Percentiles rank a stretch among this genome's conserved stretches.
Evolutionary conservation across 2,888 invertebrate species (phyloP).

Genomic region (Ariolimax columbianus): DNA sequence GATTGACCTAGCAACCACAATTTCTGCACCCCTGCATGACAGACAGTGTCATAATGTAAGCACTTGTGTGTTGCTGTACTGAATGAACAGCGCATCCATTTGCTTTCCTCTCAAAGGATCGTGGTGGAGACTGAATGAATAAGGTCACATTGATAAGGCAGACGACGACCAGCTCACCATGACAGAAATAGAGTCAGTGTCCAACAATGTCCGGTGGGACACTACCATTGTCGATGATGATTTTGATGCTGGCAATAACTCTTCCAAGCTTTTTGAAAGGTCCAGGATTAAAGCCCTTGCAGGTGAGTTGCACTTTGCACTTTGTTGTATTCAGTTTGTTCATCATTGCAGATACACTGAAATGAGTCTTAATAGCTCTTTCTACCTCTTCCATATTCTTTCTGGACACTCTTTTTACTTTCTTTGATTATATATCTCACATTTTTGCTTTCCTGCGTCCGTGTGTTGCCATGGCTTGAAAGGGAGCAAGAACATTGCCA

Average conservation of each 20-base stretch:
- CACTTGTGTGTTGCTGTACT: neutral
- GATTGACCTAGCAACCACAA: too few species aligned
- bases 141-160: neutral
- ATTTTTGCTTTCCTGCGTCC: too few species aligned
- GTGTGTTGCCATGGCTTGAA: too few species aligned
- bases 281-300: constrained; percentile 99
- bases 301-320: constrained; percentile 82
- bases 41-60: too few species aligned
- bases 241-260: constrained; percentile 99
- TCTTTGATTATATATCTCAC: neutral
- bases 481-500: too few species aligned
- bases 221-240: constrained; percentile 96
- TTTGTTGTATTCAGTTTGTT: neutral
- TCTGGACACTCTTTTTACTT: neutral
- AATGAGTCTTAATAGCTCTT: neutral
- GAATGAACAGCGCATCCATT: neutral
- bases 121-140: constrained; percentile 43
- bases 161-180: constrained; percentile 64
- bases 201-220: constrained; percentile 88
- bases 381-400: neutral
- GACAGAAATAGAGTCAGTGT: constrained; percentile 74
- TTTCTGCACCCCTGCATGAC: too few species aligned
- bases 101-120: constrained; percentile 31
- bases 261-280: constrained; percentile 98
- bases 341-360: neutral